A percentile compares a stretch with the other conserved stretches of the same genome.
Evolutionary conservation across 2,113 vertebrate species (phyloP).

Genomic region (Tympanuchus pallidicinctus): DNA sequence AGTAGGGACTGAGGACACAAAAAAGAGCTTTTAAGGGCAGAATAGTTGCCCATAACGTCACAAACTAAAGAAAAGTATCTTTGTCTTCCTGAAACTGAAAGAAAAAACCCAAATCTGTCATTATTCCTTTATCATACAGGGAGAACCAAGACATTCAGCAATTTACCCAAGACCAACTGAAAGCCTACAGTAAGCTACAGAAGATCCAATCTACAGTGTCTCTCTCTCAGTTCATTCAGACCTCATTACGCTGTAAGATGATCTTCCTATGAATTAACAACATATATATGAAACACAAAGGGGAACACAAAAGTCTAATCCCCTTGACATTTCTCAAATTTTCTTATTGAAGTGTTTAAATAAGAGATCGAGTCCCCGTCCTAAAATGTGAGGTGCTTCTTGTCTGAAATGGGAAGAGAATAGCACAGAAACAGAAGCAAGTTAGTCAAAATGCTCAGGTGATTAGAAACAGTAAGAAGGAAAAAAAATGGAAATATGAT

Average conservation of each 20-base stretch:
- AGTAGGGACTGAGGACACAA: neutral
- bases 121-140: neutral
- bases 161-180: neutral
- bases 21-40: neutral
- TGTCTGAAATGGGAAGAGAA: neutral
- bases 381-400: too few relatives aligned
- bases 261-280: neutral
- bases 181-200: neutral
- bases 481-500: neutral
- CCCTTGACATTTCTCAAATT: neutral
- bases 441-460: neutral
- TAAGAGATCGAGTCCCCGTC: too few relatives aligned
- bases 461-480: neutral
- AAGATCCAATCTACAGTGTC: neutral
- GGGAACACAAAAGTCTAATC: neutral
- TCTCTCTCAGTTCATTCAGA: neutral
- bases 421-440: neutral
- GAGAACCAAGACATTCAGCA: neutral
- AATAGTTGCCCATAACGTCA: neutral
- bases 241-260: neutral
- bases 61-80: neutral
- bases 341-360: neutral
- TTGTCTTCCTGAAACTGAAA: neutral
- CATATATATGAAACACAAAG: neutral
- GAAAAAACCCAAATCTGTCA: neutral